Base-by-base conservation (phyloP, 2,113 vertebrate species). In the Eclectus roratus region DNA sequence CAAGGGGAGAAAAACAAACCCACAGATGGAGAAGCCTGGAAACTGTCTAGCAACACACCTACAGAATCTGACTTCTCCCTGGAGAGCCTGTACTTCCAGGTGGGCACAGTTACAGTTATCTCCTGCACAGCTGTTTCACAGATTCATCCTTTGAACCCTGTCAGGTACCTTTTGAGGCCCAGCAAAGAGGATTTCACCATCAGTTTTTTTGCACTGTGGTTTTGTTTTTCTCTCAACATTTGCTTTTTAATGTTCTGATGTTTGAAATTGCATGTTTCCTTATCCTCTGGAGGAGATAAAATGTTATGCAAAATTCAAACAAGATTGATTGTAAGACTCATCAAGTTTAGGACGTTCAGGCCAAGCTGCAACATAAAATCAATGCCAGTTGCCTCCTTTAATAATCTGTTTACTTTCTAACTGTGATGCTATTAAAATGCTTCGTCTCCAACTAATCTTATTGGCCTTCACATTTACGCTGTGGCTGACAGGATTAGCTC, bases 321-420 rank as follows among this genome's bases (percentile, higher is more conserved):
- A 84, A 85, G 80, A 94, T 76, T 92, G 92, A 96, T 91, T 92
- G 69, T 77, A 87, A 79, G 61, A 83, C 11, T 92, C 77, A 87
- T 91, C 61, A 89, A 86, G 39, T 80, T 93, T 61, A 90, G 56
- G 83, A 84, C 35, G 65, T 87, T 96, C 1, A 2, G 83, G 66
- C 83, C 83, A 89, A 91, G 65, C 56, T 94, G 70, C 49, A 87
- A 88, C 90, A 94, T 56, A 92, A 94, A 96, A 96, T 95, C 93
- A 93, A 68, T 92, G 73, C 58, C 80, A 84, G 44, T 96, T 89
- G n/a, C 77, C 91, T 31, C 65, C 70, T 95, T 92, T 93, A 89
- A 77, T 88, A 82, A 95, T 88, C 93, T 96, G 82, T 89, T 95
- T 95, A 93, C 83, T 91, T 93, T 95, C 91, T 73, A 61, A 78